A percentile compares a stretch with the other conserved stretches of the same genome.
phyloP scores from a whole-genome alignment of 2,113 vertebrate genomes.

The Corapipo altera region DNA sequence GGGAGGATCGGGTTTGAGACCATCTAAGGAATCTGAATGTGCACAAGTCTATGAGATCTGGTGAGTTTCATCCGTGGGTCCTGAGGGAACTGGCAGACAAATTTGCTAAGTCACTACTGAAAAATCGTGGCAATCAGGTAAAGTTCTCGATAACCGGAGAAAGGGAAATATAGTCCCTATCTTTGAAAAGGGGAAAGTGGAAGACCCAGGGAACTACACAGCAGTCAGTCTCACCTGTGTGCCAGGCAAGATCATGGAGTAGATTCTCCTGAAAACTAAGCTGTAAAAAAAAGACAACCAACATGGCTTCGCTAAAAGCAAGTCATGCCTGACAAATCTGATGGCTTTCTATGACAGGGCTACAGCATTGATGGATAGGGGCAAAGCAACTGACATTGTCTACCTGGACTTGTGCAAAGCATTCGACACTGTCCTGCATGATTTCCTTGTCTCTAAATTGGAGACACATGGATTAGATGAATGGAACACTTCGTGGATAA shows the following conservation, averaged over 20 bases:
- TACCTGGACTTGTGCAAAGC: not conserved
- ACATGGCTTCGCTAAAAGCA: not conserved
- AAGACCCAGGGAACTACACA: not conserved
- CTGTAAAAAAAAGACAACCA: not conserved
- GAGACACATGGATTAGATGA: not conserved
- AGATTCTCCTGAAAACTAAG: not conserved
- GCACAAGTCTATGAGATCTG: not conserved
- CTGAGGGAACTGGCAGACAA: not conserved
- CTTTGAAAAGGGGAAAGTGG: not conserved
- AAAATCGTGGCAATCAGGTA: not conserved
- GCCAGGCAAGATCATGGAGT: not conserved
- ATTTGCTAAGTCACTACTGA: not conserved
- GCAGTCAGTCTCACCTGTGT: not conserved
- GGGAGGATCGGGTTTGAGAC: not conserved
- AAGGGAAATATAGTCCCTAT: not conserved
- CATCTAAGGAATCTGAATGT: not conserved
- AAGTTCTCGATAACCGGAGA: not conserved
- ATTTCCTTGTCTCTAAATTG: not conserved
- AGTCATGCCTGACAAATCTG: not conserved
- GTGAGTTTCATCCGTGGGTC: not conserved
- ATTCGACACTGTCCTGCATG: not conserved
- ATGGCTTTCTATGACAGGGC: not conserved
- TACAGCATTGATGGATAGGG: not conserved
- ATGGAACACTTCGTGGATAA: not conserved
- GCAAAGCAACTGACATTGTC: not conserved